These are phyloP conservation scores for Patella pellucida DNA, from an alignment of 2,888 invertebrate species.

Conservation along the genomic window DNA sequence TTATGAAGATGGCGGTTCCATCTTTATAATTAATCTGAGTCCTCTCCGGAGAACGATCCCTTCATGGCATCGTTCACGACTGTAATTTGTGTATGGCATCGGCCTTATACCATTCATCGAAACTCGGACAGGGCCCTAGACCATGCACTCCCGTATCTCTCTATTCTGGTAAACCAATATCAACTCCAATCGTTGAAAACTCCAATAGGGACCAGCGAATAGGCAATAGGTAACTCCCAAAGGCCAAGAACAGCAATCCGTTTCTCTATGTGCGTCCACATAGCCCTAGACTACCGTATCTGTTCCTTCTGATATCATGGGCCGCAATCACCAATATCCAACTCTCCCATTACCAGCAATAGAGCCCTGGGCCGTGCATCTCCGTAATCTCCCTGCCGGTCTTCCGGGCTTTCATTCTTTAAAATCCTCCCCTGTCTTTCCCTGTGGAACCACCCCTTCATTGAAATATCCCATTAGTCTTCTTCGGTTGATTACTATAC, in stretches of 20 bases:
- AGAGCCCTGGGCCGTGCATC: not conserved
- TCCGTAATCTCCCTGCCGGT: not conserved
- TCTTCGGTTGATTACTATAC: constrained; percentile 4
- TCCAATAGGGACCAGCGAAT: no score
- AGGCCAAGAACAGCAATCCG: not conserved
- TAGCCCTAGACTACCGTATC: not conserved
- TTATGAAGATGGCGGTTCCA: not conserved
- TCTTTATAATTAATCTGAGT: not conserved
- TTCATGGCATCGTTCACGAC: not conserved
- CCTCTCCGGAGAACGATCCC: not conserved
- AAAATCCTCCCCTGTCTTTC: no score
- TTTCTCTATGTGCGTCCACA: not conserved
- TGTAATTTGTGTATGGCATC: no score
- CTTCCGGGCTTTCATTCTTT: not conserved
- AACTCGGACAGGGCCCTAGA: not conserved
- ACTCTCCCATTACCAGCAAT: not conserved
- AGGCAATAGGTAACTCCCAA: not conserved
- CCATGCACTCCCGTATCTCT: not conserved
- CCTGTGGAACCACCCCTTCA: no score
- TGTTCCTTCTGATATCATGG: not conserved
- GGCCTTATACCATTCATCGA: not conserved
- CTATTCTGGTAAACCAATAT: not conserved
- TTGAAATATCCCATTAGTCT: no score
- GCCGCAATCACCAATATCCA: no score
- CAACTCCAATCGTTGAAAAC: not conserved